Evolutionary conservation across 2,888 invertebrate species (phyloP), one percentile per base, ranked within the genome.

Genomic region (Alloscopus bannaensis): DNA sequence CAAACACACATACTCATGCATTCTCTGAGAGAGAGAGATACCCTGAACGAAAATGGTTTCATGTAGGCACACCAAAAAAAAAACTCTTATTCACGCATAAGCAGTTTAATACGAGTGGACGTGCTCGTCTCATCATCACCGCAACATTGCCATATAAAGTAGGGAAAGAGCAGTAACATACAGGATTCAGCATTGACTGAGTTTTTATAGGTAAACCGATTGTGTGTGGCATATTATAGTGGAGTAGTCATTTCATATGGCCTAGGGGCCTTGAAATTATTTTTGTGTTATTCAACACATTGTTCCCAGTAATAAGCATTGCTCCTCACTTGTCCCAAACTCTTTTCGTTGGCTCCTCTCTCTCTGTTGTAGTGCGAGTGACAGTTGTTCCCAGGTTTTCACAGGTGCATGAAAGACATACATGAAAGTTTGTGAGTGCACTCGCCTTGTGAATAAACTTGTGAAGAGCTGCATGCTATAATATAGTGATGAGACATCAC

Each of bases 261-360:
- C 73, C 73, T 73, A 65, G 4, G 73, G 73, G 73, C 73, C 64
- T 73, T 73, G 73, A 73, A 65, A 62, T 62, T 20, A 62, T 55
- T 73, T 72, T 60, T 8, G 62, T 72, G 65, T 65, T 73, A 72
- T 26, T 72, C 71, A 72, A 52, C 65, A 42, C 73, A 65, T 65
- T 64, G 50, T 60, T 52, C 60, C 52, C 50, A 60, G 36, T 60
- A 71, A 57, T 36, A 36, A 47, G 65, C 28, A 57, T 42, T 57
- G 26, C 31, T 22, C 6, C 24, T 29, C n/a, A 26, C 3, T 13
- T 50, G 47, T 60, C 60, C 20, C 18, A 60, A n/a, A n/a, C 69
- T 55, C 42, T 20, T 20, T 1, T 36, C 11, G 11, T 8, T 42
- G 16, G 18, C 42, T 40, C 59, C 11, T n/a, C 20, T 26, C 11